A percentile compares a stretch with the other conserved stretches of the same genome.
Conservation (phyloP, 1,140 invertebrate species). For the Meloidogyne floridensis region DNA sequence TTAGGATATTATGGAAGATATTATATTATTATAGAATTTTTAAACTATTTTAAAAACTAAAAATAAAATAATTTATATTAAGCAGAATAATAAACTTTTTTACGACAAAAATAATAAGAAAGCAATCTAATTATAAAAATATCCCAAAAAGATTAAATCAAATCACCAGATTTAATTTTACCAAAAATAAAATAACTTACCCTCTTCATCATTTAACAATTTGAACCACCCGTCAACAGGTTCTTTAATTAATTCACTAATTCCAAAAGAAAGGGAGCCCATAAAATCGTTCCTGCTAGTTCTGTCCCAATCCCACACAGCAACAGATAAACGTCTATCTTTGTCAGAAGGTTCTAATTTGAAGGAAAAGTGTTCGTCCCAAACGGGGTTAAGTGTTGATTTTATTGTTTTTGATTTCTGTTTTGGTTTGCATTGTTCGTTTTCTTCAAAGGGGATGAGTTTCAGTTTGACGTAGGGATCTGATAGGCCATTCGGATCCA, state of each 20-base stretch:
- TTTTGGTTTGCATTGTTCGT: slow-evolving; percentile 77
- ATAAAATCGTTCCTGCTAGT: slow-evolving; percentile 99
- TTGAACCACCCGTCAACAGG: slow-evolving; percentile 93
- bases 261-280: slow-evolving; percentile 96
- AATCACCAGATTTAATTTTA: too few species aligned
- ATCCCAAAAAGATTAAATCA: too few species aligned
- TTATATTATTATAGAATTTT: too few species aligned
- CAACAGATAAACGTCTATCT: slow-evolving; percentile 88
- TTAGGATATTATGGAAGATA: too few species aligned
- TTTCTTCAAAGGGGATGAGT: slow-evolving; percentile 83
- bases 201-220: slow-evolving; percentile 86
- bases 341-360: slow-evolving; percentile 92
- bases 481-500: slow-evolving; percentile 83
- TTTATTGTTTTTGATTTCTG: slow-evolving; percentile 97
- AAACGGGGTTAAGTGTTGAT: slow-evolving; percentile 88
- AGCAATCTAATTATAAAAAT: too few species aligned
- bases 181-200: neutral
- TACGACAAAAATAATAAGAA: too few species aligned
- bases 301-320: slow-evolving; percentile 99
- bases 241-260: slow-evolving; percentile 87
- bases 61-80: too few species aligned
- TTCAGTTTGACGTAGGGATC: slow-evolving; percentile 99
- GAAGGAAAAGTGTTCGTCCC: slow-evolving; percentile 84
- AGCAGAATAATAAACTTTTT: too few species aligned
- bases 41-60: too few species aligned